Conservation (phyloP, 2,113 vertebrate genomes). For the Scatophagus argus region DNA sequence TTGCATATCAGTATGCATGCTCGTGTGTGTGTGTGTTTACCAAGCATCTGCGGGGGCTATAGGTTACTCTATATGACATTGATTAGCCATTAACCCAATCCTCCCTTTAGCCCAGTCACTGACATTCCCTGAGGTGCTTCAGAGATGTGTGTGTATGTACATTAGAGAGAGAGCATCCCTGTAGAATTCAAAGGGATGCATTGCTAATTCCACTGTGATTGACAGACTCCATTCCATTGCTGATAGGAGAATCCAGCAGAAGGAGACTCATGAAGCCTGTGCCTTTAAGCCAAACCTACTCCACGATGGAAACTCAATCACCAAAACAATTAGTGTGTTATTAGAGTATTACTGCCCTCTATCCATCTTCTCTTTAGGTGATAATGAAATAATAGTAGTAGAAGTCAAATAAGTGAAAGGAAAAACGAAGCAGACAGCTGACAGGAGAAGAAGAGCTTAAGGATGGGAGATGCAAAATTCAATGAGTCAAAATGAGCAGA, state of each 20-base stretch:
- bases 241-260: slow-evolving; percentile 29
- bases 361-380: slow-evolving; percentile 20
- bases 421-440: slow-evolving; percentile 3
- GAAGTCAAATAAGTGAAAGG: slow-evolving; percentile 28
- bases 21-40: slow-evolving; percentile 8
- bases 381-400: slow-evolving; percentile 35
- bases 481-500: slow-evolving; percentile 50
- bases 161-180: neutral
- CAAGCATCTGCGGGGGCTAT: neutral
- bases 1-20: slow-evolving; percentile 29
- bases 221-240: slow-evolving; percentile 50
- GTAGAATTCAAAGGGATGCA: slow-evolving; percentile 15
- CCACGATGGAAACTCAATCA: slow-evolving; percentile 57
- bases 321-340: slow-evolving; percentile 61
- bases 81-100: slow-evolving; percentile 65
- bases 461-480: slow-evolving; percentile 32
- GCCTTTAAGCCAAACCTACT: slow-evolving; percentile 49
- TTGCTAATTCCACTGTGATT: slow-evolving; percentile 59
- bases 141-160: slow-evolving; percentile 8
- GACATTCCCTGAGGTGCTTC: slow-evolving; percentile 38
- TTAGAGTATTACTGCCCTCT: slow-evolving; percentile 26
- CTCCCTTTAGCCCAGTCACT: slow-evolving; percentile 34
- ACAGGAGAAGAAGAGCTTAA: neutral
- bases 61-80: slow-evolving; percentile 45
- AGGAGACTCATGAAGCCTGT: slow-evolving; percentile 38